Percentiles rank a stretch among this genome's conserved stretches.
Evolutionary conservation across 1,140 invertebrate species (phyloP).

Genomic region (Lasioglossum albipes): DNA sequence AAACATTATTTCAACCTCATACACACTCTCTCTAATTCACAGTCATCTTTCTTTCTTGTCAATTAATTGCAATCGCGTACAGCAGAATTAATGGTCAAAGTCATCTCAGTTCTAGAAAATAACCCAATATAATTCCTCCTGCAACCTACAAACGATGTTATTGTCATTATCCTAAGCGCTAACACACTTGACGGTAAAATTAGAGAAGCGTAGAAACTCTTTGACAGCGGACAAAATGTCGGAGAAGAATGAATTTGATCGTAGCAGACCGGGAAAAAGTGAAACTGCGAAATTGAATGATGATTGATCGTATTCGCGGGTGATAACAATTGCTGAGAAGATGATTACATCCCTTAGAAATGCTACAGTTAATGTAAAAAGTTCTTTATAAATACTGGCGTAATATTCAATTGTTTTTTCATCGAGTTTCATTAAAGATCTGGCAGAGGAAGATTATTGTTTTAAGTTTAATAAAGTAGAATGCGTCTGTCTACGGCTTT

Average conservation of each 20-base stretch:
- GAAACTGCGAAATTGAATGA: background rate
- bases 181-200: background rate
- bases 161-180: background rate
- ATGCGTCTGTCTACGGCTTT: slow-evolving; percentile 97
- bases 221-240: no score
- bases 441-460: background rate
- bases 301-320: no score
- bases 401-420: slow-evolving; percentile 33
- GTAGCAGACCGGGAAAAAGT: background rate
- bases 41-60: background rate
- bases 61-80: background rate
- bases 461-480: slow-evolving; percentile 86
- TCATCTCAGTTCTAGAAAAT: background rate
- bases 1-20: background rate
- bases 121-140: slow-evolving; percentile 11
- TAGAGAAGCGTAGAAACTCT: background rate
- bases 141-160: background rate
- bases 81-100: background rate
- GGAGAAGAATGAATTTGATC: no score
- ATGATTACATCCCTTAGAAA: background rate
- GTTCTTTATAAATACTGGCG: background rate
- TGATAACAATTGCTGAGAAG: no score
- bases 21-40: background rate
- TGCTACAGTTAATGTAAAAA: background rate
- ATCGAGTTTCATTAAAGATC: background rate